Percentiles rank a stretch among this genome's conserved stretches.
These are phyloP conservation scores for Micropoecilia bifurca DNA, from an alignment of 2,797 vertebrate species.

Conservation along the genomic window DNA sequence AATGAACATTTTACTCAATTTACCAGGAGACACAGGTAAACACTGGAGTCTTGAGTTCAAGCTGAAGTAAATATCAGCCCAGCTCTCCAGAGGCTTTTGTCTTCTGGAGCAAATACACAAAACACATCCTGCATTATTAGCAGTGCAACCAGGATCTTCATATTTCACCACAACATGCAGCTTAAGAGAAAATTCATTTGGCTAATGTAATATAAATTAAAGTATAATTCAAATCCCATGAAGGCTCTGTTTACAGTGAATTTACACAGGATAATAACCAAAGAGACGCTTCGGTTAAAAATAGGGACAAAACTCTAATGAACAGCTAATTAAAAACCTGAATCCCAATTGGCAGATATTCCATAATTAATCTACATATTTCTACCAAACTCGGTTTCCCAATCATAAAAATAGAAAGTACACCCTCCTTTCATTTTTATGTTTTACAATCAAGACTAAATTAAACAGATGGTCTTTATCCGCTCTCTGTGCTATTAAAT, in stretches of 20 bases:
- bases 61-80: not conserved
- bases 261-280: slow-evolving; percentile 18
- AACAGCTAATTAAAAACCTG: slow-evolving; percentile 39
- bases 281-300: slow-evolving; percentile 18
- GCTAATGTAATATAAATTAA: slow-evolving; percentile 26
- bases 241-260: slow-evolving; percentile 23
- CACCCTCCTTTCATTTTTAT: not conserved
- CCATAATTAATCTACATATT: slow-evolving; percentile 8
- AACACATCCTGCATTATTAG: not conserved
- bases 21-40: not conserved
- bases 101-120: not conserved
- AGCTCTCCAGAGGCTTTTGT: not conserved
- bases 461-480: not conserved
- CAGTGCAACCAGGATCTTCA: not conserved
- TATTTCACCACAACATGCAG: not conserved
- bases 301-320: slow-evolving; percentile 40
- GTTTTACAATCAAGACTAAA: not conserved
- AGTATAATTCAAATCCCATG: slow-evolving; percentile 27
- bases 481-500: too few relatives aligned
- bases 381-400: not conserved
- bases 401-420: not conserved
- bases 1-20: not conserved
- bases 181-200: slow-evolving; percentile 3
- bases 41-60: not conserved
- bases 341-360: not conserved